Evolutionary conservation across 2,888 invertebrate species (phyloP), one percentile per base, ranked within the genome.

Genomic region (Spodoptera littoralis): DNA sequence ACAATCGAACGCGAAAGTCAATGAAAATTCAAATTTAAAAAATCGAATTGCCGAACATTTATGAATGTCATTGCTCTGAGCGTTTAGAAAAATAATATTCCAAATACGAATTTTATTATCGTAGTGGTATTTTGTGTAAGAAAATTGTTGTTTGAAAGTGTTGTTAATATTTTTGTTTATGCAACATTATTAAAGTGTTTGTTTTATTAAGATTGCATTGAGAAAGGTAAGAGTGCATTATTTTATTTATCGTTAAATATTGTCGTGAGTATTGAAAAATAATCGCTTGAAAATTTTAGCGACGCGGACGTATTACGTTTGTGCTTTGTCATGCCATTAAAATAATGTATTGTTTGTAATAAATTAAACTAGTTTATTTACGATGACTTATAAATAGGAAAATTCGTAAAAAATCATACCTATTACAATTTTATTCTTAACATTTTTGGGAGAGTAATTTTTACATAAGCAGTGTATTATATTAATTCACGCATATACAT

Each of bases 61-160:
- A 62, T 82, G 87, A 88, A 84, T 89, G 87, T 86, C 85, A 85
- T 85, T 85, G 86, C 65, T 75, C 73, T 82, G 75, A 73, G 79
- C 82, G 78, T 79, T 81, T 75, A 65, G 74, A 74, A 73, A 73
- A 27, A 22, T 53, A 27, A 4, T 61, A 53, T 57, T 65, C 70
- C 60, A 70, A 70, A 67, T 85, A 64, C 81, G 65, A 76, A 81
- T 72, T 49, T 36, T 51, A 9, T 8, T 52, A 60, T 79, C 74
- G 65, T 77, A 85, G 86, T 88, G 87, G 78, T 84, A 80, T 79
- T 76, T 82, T 79, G 90, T 88, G 89, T 78, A 70, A 6, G 70
- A 55, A 70, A 65, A 68, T 46, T 70, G 54, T 66, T 70, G 47
- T 52, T 61, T 69, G 71, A 41, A 71, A 70, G 63, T 77, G 60